Evolutionary conservation across 2,113 vertebrate genomes (phyloP), one percentile per base, ranked within the genome.

Genomic region (Xenopus borealis): DNA sequence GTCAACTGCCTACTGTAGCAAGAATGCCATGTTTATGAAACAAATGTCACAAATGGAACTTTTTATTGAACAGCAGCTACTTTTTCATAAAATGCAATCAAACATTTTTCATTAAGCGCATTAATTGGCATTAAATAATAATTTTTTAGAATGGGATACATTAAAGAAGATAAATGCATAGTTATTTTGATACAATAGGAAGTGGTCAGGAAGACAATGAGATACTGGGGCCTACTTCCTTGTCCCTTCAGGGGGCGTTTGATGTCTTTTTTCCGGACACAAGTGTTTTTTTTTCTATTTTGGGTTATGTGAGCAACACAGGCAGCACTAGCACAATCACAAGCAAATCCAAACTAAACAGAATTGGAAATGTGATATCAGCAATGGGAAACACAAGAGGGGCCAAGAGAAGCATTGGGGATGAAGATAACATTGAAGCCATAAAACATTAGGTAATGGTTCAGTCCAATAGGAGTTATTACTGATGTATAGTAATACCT

Each of bases 241-340:
- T 63, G 46, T 18, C 66, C 62, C 73, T 62, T 69, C 59, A 63
- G 73, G 66, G 58, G 73, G 47, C 55, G 46, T 69, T 69, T 69
- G 73, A 77, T 70, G 47, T 77, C 33, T 23, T 40, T n/a, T 30
- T 17, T 16, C 44, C 55, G 55, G 59, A 69, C 46, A 23, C 18
- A 12, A 9, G 20, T 69, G 58, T 69, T 62, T 61, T 57, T n/a
- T n/a, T 68, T 33, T 13, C 44, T 47, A 2, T 75, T 61, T 11
- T 57, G 27, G 16, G 53, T 44, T 40, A 47, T 63, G 1, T 58
- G 52, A 19, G 63, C n/a, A 67, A n/a, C 44, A 40, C 19, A 67
- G 44, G 55, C 57, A 75, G 10, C 12, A 52, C 23, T 8, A 75
- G 9, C 46, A 11, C 17, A 40, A 66, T 45, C 19, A 62, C 57